Evolutionary conservation across 2,888 invertebrate species (phyloP).

Genomic region (Drosophila kanekoi): DNA sequence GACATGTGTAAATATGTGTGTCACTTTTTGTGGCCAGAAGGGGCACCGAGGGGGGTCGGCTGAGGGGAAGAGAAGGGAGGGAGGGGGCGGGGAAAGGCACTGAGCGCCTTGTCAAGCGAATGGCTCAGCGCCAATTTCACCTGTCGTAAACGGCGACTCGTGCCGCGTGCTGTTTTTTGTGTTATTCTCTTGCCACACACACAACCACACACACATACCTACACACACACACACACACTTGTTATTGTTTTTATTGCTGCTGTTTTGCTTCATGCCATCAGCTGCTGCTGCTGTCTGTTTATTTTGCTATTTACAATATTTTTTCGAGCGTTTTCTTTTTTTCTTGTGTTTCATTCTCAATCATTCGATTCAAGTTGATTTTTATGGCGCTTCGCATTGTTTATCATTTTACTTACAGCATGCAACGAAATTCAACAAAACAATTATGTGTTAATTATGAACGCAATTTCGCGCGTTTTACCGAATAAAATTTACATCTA

Average conservation of each 20-base stretch:
- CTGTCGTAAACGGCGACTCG: slow-evolving; percentile 50
- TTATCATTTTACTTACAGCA: slow-evolving; percentile 7
- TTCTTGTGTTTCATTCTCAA: slow-evolving; percentile 29
- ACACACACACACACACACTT: background rate
- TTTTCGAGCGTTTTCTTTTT: slow-evolving; percentile 36
- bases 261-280: slow-evolving; percentile 28
- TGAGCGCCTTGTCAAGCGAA: slow-evolving; percentile 54
- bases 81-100: slow-evolving; percentile 10
- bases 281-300: slow-evolving; percentile 33
- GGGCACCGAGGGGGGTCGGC: background rate
- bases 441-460: slow-evolving; percentile 49
- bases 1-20: slow-evolving; percentile 72
- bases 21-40: slow-evolving; percentile 12
- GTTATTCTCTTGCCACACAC: slow-evolving; percentile 7
- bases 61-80: no score
- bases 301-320: slow-evolving; percentile 61
- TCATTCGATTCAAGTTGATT: slow-evolving; percentile 33
- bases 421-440: slow-evolving; percentile 10
- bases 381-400: slow-evolving; percentile 22
- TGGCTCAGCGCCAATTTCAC: slow-evolving; percentile 72
- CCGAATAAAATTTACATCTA: slow-evolving; percentile 14
- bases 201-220: slow-evolving; percentile 11
- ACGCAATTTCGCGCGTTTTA: slow-evolving; percentile 23
- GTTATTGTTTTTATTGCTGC: background rate
- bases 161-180: slow-evolving; percentile 16